These are phyloP conservation scores for Barbus barbus DNA, from an alignment of 2,113 vertebrate species.

Conservation along the genomic window DNA sequence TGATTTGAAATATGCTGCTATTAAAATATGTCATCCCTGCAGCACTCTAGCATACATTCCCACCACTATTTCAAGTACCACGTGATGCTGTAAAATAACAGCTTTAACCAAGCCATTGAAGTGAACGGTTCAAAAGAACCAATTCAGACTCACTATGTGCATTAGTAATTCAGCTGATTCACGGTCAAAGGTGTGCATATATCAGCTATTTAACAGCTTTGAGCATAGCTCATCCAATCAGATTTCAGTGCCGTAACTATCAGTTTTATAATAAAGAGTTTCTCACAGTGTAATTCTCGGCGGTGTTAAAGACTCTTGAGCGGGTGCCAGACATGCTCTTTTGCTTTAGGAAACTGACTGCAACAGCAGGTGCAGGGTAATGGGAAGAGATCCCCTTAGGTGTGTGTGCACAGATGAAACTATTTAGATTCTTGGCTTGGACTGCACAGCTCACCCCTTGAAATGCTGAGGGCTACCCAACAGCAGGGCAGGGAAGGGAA, in stretches of 20 bases:
- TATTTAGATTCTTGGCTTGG: slow-evolving; percentile 50
- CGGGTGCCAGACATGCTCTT: slow-evolving; percentile 32
- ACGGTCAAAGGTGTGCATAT: not conserved
- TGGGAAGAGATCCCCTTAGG: slow-evolving; percentile 42
- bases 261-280: slow-evolving; percentile 29
- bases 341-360: slow-evolving; percentile 34
- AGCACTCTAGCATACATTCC: not conserved
- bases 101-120: not conserved
- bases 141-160: not conserved
- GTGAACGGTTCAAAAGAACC: not conserved
- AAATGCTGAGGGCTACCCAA: slow-evolving; percentile 21
- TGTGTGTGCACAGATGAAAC: slow-evolving; percentile 51
- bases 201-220: not conserved
- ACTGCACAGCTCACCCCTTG: slow-evolving; percentile 5
- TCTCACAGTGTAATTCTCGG: not conserved
- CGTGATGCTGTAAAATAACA: not conserved
- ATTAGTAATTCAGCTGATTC: not conserved
- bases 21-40: not conserved
- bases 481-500: not conserved
- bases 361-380: slow-evolving; percentile 45
- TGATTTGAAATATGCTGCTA: not conserved
- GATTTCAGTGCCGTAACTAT: not conserved
- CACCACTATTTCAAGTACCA: not conserved
- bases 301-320: slow-evolving; percentile 26
- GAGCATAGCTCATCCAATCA: not conserved